Base-by-base conservation (phyloP, 2,888 invertebrate genomes). In the Tryphoninae sp. region DNA sequence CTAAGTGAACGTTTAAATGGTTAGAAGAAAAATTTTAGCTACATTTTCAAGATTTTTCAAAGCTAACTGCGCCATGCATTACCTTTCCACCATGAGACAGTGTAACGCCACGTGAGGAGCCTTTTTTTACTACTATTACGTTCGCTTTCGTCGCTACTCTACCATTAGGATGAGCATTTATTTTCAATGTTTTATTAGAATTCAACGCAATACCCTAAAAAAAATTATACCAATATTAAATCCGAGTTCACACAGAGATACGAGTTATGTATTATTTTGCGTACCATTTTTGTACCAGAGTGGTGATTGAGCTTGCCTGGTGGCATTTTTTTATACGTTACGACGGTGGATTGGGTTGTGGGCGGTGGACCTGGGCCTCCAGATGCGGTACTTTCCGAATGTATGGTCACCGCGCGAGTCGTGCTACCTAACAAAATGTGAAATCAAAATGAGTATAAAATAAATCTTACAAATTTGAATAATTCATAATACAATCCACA, bases 61-160 rank as follows among this genome's bases (percentile, higher is more conserved):
- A 33, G 33, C 6, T 33, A 33, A 33, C 6, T 33, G 0, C 33
- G 6, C 33, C 0, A 33, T 33, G 7, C 33, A 6, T 82, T 87
- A 91, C 91, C 87, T 91, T 91, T 84, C 89, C 90, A 75, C 88
- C 90, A 55, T 89, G 91, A 59, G 91, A 89, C 71, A 92, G 84
- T n/a, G 89, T 90, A 49, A 92, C 89, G 62, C 93, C 93, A 87
- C 94, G 90, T 40, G 93, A 90, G 23, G 93, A 92, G 58, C 94
- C 94, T 88, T 94, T 95, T 87, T 94, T 94, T 33, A 95, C 93
- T 23, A 95, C 93, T 84, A 95, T 94, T 26, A 94, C 93, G 87
- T 93, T 94, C 69, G 94, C 93, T 89, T 94, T 94, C 26, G 93
- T 90, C 83, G 91, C 92, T 61, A 90, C 85, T 78, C 88, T 89